phyloP scores from a whole-genome alignment of 2,113 vertebrate species.

The Setophaga petechia region DNA sequence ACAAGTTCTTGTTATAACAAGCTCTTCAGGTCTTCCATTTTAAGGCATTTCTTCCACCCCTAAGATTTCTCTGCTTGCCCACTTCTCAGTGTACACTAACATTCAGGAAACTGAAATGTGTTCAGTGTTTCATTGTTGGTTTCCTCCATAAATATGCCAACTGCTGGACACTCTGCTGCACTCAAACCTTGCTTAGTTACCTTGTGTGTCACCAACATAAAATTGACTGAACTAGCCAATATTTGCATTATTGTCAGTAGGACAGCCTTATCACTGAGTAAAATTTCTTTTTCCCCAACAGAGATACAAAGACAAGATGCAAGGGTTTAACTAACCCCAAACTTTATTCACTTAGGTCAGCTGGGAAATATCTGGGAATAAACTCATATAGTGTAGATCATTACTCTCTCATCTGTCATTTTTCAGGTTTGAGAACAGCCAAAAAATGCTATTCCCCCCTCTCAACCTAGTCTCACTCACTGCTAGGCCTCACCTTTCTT shows the following conservation, averaged over 20 bases:
- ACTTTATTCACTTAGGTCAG: neutral
- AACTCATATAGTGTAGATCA: neutral
- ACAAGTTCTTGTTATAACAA: neutral
- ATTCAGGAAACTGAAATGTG: neutral
- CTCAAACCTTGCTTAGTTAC: neutral
- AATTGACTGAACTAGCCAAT: neutral
- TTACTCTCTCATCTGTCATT: neutral
- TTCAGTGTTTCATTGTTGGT: neutral
- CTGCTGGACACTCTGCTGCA: neutral
- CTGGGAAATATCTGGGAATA: neutral
- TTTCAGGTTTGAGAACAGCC: neutral
- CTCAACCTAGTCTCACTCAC: neutral
- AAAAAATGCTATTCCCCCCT: neutral
- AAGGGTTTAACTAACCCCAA: neutral
- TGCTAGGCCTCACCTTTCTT: neutral
- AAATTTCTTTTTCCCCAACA: neutral
- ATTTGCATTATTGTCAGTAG: neutral
- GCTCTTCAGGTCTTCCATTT: neutral
- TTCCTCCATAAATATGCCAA: neutral
- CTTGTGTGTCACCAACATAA: neutral
- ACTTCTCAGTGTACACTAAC: neutral
- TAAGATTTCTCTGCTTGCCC: neutral
- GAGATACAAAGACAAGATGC: neutral
- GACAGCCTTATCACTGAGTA: neutral
- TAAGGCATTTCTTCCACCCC: neutral